Evolutionary conservation across 2,888 invertebrate genomes (phyloP), one percentile per base, ranked within the genome.

Genomic region (Scaptomyza parva): DNA sequence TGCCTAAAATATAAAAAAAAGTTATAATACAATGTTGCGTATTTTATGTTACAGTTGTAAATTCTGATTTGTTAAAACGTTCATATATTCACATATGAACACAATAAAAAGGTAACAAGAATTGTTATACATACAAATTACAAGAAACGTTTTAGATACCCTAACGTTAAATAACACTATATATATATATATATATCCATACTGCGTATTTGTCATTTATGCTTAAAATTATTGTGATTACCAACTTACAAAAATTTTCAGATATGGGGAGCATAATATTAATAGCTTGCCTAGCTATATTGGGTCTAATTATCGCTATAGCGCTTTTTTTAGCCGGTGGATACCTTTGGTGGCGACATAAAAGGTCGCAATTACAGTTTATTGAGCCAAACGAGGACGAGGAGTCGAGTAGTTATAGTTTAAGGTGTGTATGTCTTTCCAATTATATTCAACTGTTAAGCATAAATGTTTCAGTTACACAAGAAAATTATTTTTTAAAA

Each of bases 271-370:
- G 86, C 83, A 78, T 90, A 75, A 88, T 92, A 76, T 70, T 92
- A 64, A 91, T 91, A 76, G 91, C 89, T 79, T 91, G 90, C 64
- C 75, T 92, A 33, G 89, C 90, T 66, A 88, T 91, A 65, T 85
- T 92, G 70, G 91, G 90, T 51, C 75, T 91, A 59, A 89, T 92
- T 54, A 90, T 91, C 70, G 84, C 90, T 35, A 89, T 92, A 77
- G 86, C 91, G 30, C 79, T 92, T 40, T 90, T 92, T 74, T 76
- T 92, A 75, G 91, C 91, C 48, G 92, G 91, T 26, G 92, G 91
- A 33, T 92, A 92, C 70, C 78, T 92, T 14, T 92, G 92, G 92
- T 92, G 92, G 92, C 86, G 91, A n/a, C 91, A 92, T 66, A 92
- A 92, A 90, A 90, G 92, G 60, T 91, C 91, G 5, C 91, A 92